A percentile compares a stretch with the other conserved stretches of the same genome.
Conservation (phyloP, 2,113 vertebrate species). For the Stercorarius parasiticus region DNA sequence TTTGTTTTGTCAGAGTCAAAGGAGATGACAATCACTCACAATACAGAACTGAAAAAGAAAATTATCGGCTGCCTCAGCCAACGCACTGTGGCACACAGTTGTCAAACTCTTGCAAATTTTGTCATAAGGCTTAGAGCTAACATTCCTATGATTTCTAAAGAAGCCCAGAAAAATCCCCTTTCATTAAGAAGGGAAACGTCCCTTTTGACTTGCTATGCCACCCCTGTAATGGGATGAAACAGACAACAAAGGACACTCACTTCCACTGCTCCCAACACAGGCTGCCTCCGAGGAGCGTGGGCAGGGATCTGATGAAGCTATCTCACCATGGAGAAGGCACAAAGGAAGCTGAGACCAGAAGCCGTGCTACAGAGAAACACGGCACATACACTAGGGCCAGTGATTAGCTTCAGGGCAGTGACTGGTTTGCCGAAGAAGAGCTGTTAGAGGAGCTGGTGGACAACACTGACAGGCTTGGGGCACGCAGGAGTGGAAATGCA, state of each 20-base stretch:
- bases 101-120: constrained; percentile 53
- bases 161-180: background rate
- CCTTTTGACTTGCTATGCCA: background rate
- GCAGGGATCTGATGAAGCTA: too few species aligned
- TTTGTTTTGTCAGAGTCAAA: constrained; percentile 29
- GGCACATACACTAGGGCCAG: rapidly evolving
- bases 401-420: rapidly evolving
- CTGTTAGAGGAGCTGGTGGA: background rate
- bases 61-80: constrained; percentile 54
- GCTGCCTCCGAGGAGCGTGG: rapidly evolving
- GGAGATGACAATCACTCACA: constrained; percentile 32
- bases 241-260: rapidly evolving
- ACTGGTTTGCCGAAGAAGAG: background rate
- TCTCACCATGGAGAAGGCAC: background rate
- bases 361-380: too few species aligned
- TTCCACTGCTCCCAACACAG: background rate
- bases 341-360: rapidly evolving
- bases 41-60: background rate
- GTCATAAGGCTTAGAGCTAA: background rate
- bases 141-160: background rate
- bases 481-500: rapidly evolving
- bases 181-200: background rate
- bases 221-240: rapidly evolving
- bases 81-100: constrained; percentile 21
- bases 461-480: too few species aligned